A percentile compares a stretch with the other conserved stretches of the same genome.
phyloP scores from a whole-genome alignment of 2,888 invertebrate species.

The Drosophila barbarae region DNA sequence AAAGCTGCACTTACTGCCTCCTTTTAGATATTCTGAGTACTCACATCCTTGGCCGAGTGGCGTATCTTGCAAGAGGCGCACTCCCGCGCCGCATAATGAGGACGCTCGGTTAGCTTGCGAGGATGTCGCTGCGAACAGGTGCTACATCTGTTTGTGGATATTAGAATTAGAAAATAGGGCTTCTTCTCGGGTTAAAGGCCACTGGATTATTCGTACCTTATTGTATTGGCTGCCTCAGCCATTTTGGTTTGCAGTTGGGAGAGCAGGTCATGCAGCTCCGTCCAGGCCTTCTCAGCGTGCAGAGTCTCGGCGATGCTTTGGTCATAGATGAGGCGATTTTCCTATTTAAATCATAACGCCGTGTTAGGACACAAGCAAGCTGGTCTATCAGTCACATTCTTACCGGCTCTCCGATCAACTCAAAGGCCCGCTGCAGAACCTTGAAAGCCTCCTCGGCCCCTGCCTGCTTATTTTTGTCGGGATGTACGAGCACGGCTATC shows the following conservation, averaged over 20 bases:
- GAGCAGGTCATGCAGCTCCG: constrained; percentile 91
- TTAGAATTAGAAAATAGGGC: background rate
- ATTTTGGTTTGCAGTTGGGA: constrained; percentile 95
- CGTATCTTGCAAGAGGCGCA: constrained; percentile 94
- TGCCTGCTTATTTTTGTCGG: constrained; percentile 96
- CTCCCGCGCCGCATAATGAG: constrained; percentile 94
- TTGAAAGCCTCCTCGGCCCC: constrained; percentile 98
- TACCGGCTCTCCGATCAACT: constrained; percentile 94
- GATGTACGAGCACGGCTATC: constrained; percentile 96
- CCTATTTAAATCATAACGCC: constrained; percentile 80
- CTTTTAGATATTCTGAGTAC: background rate
- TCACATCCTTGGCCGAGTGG: constrained; percentile 92
- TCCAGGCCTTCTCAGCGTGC: constrained; percentile 92
- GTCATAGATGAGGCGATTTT: constrained; percentile 87
- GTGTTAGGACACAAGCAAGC: too few relatives aligned
- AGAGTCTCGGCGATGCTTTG: constrained; percentile 87
- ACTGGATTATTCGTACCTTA: constrained; percentile 79
- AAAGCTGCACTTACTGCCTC: background rate
- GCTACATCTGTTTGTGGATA: constrained; percentile 85
- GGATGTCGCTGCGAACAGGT: constrained; percentile 95
- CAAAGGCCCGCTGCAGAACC: constrained; percentile 96
- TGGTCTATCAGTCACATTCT: constrained; percentile 34
- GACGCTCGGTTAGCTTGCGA: constrained; percentile 90
- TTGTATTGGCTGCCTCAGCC: constrained; percentile 96
- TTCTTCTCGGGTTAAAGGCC: background rate